A percentile compares a stretch with the other conserved stretches of the same genome.
Conservation (phyloP, 2,113 vertebrate species). For the Isurus oxyrinchus region DNA sequence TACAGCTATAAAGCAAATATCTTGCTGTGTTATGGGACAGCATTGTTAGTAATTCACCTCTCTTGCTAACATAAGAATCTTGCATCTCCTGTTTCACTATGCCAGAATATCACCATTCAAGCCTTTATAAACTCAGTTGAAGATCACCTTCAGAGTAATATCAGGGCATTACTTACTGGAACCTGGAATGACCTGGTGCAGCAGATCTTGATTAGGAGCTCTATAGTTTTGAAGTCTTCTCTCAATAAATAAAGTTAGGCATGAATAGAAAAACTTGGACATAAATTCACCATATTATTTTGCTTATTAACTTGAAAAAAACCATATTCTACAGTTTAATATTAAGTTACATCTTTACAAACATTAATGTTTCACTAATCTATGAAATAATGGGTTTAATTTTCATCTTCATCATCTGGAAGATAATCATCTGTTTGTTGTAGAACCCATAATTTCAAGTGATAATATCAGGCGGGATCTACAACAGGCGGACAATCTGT, state of each 20-base stretch:
- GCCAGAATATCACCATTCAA: background rate
- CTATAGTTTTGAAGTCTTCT: background rate
- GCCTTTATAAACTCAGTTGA: no score
- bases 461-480: background rate
- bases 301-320: background rate
- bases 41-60: background rate
- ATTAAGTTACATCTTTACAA: background rate
- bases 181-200: no score
- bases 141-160: no score
- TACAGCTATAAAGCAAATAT: background rate
- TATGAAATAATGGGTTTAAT: background rate
- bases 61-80: background rate
- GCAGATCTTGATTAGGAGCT: no score
- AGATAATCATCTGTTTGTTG: background rate
- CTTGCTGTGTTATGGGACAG: background rate
- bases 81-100: background rate
- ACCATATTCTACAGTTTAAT: background rate
- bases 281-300: background rate
- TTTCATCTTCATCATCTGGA: background rate
- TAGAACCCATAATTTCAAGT: background rate
- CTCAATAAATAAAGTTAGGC: background rate
- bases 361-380: background rate
- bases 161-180: no score
- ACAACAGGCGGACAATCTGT: background rate
- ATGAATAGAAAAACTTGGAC: background rate